Conservation (phyloP, 2,888 invertebrate genomes). For the Gibbula magus region DNA sequence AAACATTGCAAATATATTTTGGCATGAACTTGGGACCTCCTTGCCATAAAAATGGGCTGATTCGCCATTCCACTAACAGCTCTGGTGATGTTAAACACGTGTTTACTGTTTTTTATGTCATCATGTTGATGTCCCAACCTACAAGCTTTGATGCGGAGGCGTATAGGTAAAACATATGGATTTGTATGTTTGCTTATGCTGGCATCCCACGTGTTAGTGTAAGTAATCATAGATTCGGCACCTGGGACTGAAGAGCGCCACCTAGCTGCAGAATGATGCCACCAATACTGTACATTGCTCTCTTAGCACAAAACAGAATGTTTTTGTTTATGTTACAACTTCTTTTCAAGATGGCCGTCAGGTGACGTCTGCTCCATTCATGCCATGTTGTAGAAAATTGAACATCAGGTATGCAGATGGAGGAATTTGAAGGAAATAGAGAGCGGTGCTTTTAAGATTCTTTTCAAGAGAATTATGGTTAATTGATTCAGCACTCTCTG, state of each 20-base stretch:
- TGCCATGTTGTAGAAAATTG: background rate
- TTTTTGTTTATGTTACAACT: background rate
- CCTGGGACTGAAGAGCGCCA: conserved; percentile 1
- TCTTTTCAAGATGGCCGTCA: conserved; percentile 6
- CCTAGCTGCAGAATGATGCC: background rate
- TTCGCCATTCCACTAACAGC: too few species aligned
- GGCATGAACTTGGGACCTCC: too few species aligned
- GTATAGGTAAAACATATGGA: background rate
- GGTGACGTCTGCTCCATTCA: conserved; percentile 9
- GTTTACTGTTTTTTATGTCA: too few species aligned
- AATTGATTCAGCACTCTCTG: background rate
- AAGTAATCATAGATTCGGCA: background rate
- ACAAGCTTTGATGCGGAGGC: too few species aligned
- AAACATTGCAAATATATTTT: too few species aligned
- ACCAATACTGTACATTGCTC: conserved; percentile 1
- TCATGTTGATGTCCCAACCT: too few species aligned
- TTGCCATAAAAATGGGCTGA: too few species aligned
- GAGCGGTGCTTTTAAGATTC: background rate
- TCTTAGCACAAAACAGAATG: conserved; percentile 3
- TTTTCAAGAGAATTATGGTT: background rate
- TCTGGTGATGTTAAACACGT: too few species aligned
- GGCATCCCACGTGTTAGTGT: background rate
- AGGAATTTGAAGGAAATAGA: background rate
- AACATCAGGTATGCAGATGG: background rate
- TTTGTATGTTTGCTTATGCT: background rate